Evolutionary conservation across 2,888 invertebrate species (phyloP).

Genomic region (Cepaea hortensis): DNA sequence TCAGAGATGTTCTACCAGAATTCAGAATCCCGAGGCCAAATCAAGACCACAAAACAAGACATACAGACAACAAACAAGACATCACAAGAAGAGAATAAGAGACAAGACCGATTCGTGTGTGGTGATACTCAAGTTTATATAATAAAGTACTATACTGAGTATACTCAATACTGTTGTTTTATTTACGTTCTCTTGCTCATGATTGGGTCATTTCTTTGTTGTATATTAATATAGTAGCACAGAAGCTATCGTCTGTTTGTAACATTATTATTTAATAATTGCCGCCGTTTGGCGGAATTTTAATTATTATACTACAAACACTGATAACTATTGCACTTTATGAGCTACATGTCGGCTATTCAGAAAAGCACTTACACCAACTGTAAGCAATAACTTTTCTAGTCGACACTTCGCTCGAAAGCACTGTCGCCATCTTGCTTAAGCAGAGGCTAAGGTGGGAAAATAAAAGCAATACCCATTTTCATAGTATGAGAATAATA

Average conservation of each 20-base stretch:
- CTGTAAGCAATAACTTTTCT: slow-evolving; percentile 46
- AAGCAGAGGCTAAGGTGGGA: slow-evolving; percentile 27
- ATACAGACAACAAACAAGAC: neutral
- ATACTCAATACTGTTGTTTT: too few relatives aligned
- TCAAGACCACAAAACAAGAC: neutral
- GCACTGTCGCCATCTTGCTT: slow-evolving; percentile 48
- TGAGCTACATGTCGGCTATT: slow-evolving; percentile 39
- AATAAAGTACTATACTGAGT: neutral
- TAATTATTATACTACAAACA: slow-evolving; percentile 19
- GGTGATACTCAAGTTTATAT: neutral
- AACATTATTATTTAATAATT: slow-evolving; percentile 36
- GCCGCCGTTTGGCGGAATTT: neutral
- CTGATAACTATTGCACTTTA: slow-evolving; percentile 42
- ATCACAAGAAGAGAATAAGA: slow-evolving; percentile 12
- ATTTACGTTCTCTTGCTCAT: too few relatives aligned
- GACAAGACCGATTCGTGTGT: slow-evolving; percentile 21
- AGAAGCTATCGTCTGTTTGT: neutral
- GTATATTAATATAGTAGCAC: neutral
- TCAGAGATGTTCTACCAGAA: too few relatives aligned
- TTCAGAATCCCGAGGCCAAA: too few relatives aligned
- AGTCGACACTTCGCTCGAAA: slow-evolving; percentile 40
- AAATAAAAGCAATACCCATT: slow-evolving; percentile 5
- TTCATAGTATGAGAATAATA: too few relatives aligned
- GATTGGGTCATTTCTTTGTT: neutral
- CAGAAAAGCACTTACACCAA: slow-evolving; percentile 47